Percentiles rank a stretch among this genome's conserved stretches.
Conservation (phyloP, 2,888 invertebrate species). For the Aphodius sticticus region DNA sequence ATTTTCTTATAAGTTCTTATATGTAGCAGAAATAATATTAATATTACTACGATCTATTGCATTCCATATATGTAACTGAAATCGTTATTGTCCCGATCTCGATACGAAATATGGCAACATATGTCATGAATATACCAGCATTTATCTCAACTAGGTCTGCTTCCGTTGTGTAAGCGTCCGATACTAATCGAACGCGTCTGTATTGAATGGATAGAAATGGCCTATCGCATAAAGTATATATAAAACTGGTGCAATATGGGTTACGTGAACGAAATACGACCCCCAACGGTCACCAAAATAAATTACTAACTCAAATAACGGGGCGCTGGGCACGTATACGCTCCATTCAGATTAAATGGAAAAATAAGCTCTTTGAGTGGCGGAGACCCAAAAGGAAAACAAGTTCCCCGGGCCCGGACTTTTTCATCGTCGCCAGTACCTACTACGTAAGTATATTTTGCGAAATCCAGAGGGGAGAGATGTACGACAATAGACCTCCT, state of each 20-base stretch:
- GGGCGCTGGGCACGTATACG: constrained; percentile 23
- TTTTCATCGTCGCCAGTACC: not conserved
- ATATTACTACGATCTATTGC: no score
- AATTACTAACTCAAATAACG: constrained; percentile 24
- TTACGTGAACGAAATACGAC: constrained; percentile 20
- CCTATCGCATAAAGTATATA: not conserved
- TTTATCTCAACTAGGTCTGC: not conserved
- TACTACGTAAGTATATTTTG: not conserved
- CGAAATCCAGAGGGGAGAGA: not conserved
- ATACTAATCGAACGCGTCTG: not conserved
- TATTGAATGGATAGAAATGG: not conserved
- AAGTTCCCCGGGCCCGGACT: constrained; percentile 12
- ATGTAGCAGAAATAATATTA: no score
- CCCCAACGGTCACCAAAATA: constrained; percentile 23
- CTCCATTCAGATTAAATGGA: constrained; percentile 26
- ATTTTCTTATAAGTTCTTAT: no score
- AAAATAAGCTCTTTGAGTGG: constrained; percentile 24
- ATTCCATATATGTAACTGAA: not conserved
- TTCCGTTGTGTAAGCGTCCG: not conserved
- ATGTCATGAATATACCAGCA: not conserved
- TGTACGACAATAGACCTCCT: not conserved
- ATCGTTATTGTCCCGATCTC: not conserved
- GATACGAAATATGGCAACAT: not conserved
- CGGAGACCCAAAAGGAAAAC: constrained; percentile 19
- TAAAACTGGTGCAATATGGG: constrained; percentile 15